Conservation (phyloP, 2,797 vertebrate species). For the Sebastes umbrosus region DNA sequence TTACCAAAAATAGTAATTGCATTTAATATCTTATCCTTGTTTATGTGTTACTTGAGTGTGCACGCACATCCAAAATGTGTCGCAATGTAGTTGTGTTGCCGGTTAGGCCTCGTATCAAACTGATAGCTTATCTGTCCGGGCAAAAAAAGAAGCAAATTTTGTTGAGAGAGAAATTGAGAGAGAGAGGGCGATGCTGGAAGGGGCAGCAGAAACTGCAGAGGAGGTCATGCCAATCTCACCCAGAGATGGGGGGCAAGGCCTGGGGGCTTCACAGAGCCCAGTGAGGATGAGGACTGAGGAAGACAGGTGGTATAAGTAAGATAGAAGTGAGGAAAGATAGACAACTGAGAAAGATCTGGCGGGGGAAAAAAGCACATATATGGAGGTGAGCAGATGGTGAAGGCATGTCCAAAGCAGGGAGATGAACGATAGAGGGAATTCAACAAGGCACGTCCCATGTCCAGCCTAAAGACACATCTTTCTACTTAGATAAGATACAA, state of each 20-base stretch:
- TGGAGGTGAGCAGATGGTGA: background rate
- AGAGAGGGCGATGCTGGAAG: conserved; percentile 33
- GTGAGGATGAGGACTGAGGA: conserved; percentile 19
- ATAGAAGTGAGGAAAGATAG: conserved; percentile 5
- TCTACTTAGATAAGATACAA: background rate
- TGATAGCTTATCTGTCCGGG: conserved; percentile 57
- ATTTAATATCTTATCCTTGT: background rate
- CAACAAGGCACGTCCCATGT: background rate
- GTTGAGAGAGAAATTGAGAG: conserved; percentile 40
- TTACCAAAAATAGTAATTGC: background rate
- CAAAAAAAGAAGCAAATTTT: conserved; percentile 61
- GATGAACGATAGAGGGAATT: background rate
- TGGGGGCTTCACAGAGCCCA: conserved; percentile 15
- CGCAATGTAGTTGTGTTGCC: conserved; percentile 9
- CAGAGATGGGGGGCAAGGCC: conserved; percentile 5
- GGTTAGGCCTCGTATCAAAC: conserved; percentile 48
- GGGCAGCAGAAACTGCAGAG: conserved; percentile 12
- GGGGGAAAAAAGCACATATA: background rate
- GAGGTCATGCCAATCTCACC: conserved; percentile 43
- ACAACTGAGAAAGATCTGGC: background rate
- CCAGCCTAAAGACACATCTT: background rate
- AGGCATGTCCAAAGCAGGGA: background rate
- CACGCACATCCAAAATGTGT: conserved; percentile 6
- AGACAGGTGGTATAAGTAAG: conserved; percentile 23
- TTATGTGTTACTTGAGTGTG: background rate